These are phyloP conservation scores for Melanargia galathea DNA, from an alignment of 2,888 invertebrate species.

Conservation along the genomic window DNA sequence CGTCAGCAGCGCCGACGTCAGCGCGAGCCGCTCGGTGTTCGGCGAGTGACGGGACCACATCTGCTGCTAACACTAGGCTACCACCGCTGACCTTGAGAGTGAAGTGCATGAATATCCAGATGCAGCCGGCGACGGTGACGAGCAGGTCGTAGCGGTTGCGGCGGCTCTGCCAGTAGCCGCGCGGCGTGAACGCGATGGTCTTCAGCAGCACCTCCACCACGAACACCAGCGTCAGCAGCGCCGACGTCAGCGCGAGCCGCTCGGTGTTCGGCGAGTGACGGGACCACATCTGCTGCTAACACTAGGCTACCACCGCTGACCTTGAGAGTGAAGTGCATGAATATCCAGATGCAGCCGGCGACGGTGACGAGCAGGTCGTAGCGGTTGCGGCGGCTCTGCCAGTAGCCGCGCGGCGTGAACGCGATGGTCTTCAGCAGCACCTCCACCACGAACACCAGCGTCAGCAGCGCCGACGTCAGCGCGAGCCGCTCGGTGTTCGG, in stretches of 20 bases:
- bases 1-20: conserved; percentile 93
- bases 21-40: conserved; percentile 91
- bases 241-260: conserved; percentile 92
- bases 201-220: conserved; percentile 98
- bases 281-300: no score
- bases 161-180: conserved; percentile 99
- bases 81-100: conserved; percentile 93
- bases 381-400: conserved; percentile 98
- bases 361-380: conserved; percentile 99
- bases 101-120: conserved; percentile 96
- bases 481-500: conserved; percentile 91
- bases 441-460: conserved; percentile 96
- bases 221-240: conserved; percentile 95
- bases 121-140: conserved; percentile 97
- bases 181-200: conserved; percentile 98
- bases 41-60: no score
- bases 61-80: no score
- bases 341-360: conserved; percentile 96
- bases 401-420: conserved; percentile 98
- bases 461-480: conserved; percentile 93
- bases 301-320: no score
- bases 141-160: conserved; percentile 98
- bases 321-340: conserved; percentile 94
- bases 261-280: conserved; percentile 90
- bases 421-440: conserved; percentile 99